phyloP scores from a whole-genome alignment of 1,140 invertebrate species.

The Charaxes varanes region DNA sequence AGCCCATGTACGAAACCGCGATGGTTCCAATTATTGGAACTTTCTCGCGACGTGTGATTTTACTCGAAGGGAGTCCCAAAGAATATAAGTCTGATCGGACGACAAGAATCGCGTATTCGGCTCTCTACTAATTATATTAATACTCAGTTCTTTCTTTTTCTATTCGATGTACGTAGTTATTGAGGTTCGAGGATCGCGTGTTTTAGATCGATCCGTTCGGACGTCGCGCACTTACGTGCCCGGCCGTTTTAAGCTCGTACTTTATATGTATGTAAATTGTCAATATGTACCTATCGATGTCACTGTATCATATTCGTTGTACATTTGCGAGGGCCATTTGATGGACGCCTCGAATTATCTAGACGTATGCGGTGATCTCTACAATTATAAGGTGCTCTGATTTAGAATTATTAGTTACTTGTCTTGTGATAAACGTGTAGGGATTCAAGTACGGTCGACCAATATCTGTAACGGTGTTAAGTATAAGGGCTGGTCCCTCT shows the following conservation, averaged over 20 bases:
- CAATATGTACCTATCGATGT: slow-evolving; percentile 61
- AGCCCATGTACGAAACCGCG: not conserved
- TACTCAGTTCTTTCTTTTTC: slow-evolving; percentile 39
- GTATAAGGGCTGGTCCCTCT: slow-evolving; percentile 54
- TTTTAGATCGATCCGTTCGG: not conserved
- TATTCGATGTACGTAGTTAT: slow-evolving; percentile 10
- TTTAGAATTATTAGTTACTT: slow-evolving; percentile 64
- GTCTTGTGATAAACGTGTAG: slow-evolving; percentile 64
- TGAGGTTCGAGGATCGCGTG: not conserved
- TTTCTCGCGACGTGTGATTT: not conserved
- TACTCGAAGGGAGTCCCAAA: slow-evolving; percentile 20
- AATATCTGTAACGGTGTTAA: slow-evolving; percentile 54
- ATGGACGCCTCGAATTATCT: slow-evolving; percentile 53
- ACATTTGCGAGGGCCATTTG: slow-evolving; percentile 56
- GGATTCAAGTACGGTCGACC: slow-evolving; percentile 55
- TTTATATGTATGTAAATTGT: slow-evolving; percentile 52
- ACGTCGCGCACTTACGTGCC: slow-evolving; percentile 32
- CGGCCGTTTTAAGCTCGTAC: slow-evolving; percentile 40
- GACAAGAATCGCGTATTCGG: slow-evolving; percentile 19
- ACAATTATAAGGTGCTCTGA: slow-evolving; percentile 73
- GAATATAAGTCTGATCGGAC: slow-evolving; percentile 13
- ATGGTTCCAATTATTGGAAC: not conserved
- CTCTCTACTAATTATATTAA: slow-evolving; percentile 43
- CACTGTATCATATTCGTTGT: slow-evolving; percentile 63
- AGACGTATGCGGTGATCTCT: slow-evolving; percentile 59